phyloP scores from a whole-genome alignment of 2,888 invertebrate species.

The Drosophila birchii region DNA sequence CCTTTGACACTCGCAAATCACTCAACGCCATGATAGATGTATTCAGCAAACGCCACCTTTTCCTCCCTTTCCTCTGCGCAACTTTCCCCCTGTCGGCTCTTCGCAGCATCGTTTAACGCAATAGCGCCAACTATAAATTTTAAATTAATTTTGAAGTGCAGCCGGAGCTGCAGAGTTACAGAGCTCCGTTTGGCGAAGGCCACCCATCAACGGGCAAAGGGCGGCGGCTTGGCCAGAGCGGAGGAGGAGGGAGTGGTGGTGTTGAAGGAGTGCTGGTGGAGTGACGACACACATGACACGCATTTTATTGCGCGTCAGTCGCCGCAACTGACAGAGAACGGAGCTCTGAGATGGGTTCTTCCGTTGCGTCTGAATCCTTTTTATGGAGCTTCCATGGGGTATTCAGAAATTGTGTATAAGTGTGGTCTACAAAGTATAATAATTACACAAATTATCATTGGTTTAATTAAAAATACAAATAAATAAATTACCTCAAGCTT shows the following conservation, averaged over 20 bases:
- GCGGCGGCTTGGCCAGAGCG: not conserved
- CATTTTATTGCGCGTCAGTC: slow-evolving; percentile 77
- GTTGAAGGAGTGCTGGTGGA: not conserved
- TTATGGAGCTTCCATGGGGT: not conserved
- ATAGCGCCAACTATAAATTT: slow-evolving; percentile 79
- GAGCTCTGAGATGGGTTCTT: slow-evolving; percentile 43
- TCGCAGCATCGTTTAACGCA: slow-evolving; percentile 78
- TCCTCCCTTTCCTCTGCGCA: not conserved
- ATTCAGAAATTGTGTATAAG: no score
- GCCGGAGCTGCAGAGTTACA: slow-evolving; percentile 27
- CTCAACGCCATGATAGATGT: slow-evolving; percentile 76
- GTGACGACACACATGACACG: slow-evolving; percentile 66
- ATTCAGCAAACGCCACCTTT: slow-evolving; percentile 35
- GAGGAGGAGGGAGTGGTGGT: not conserved
- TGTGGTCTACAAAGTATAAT: not conserved
- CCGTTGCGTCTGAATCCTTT: slow-evolving; percentile 17
- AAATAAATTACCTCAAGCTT: not conserved
- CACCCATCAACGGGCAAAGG: slow-evolving; percentile 50
- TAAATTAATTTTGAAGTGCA: slow-evolving; percentile 78
- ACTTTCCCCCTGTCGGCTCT: slow-evolving; percentile 5
- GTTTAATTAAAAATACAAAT: not conserved
- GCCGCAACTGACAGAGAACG: slow-evolving; percentile 59
- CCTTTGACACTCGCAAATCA: slow-evolving; percentile 79
- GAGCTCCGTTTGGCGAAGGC: slow-evolving; percentile 52
- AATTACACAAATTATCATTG: not conserved